Evolutionary conservation across 2,113 vertebrate genomes (phyloP), one percentile per base, ranked within the genome.

Genomic region (Patagioenas fasciata): DNA sequence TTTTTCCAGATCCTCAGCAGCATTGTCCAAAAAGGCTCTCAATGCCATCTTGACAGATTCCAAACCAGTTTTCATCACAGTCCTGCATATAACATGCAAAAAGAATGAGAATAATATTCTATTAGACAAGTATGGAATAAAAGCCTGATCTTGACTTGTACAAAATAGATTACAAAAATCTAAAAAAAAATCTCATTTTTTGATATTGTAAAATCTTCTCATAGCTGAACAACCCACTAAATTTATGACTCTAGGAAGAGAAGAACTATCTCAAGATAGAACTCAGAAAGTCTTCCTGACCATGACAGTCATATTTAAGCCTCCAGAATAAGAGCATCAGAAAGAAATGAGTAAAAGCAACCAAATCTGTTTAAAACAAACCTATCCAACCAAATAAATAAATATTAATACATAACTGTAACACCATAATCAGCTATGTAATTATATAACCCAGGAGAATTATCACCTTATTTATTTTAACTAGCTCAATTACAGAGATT

Each of bases 41-140:
- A 99, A 81, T 1, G 99, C 99, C 16, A 98, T 98, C 93, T 99
- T 99, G 72, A 99, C 99, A 13, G 98, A 98, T 85, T 99, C 99
- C 95, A 99, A 96, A 36, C 99, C 98, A 6, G 99, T 99, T 95
- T 99, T 99, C 99, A 99, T 99, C 84, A 99, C 99, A 7, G 99
- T 99, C 97, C 99, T 99, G 78, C 15, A 92, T 25, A 82, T 2
- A 53, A 9, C 18, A 91, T 77, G 28, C 16, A 91, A 80, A 77
- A 69, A 82, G 11, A 91, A 90, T 54, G 9, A 65, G 78, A 83
- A 84, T 24, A 91, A 75, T 67, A 80, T 90, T 64, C 31, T 65
- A 32, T 91, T 66, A 95, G 60, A 54, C 13, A 93, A 77, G 60
- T 7, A 70, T 11, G 20, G 40, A 79, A 85, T 36, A 77, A 80